These are phyloP conservation scores for Psittacus erithacus DNA, from an alignment of 2,113 vertebrate genomes.

Conservation along the genomic window DNA sequence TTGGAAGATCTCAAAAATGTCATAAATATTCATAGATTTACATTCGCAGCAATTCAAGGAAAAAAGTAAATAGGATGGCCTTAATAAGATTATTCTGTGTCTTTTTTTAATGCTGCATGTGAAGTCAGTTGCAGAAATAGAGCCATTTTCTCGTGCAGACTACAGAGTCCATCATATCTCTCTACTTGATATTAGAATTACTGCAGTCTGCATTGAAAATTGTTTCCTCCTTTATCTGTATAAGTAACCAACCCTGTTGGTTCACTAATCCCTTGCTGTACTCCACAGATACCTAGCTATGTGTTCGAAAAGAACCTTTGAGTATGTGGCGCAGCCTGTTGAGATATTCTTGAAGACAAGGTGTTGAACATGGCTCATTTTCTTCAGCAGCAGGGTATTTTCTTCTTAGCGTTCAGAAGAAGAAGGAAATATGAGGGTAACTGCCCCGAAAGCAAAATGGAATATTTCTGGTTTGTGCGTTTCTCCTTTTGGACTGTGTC, in stretches of 20 bases:
- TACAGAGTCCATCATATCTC: background rate
- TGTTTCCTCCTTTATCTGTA: background rate
- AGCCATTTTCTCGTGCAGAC: background rate
- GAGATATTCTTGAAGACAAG: background rate
- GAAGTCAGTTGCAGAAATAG: background rate
- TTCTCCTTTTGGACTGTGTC: background rate
- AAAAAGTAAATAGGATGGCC: background rate
- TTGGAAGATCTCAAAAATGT: slow-evolving; percentile 31
- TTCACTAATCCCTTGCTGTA: background rate
- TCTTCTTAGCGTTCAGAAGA: background rate
- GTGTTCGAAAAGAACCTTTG: background rate
- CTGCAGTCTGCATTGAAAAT: background rate
- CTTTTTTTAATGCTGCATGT: background rate
- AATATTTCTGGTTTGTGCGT: background rate
- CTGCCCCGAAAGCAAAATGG: background rate
- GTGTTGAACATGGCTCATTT: background rate
- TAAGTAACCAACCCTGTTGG: background rate
- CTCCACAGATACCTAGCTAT: background rate
- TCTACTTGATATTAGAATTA: background rate
- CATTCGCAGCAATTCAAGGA: background rate
- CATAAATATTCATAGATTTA: slow-evolving; percentile 37
- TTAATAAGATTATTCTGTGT: background rate
- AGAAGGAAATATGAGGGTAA: background rate
- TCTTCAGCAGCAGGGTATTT: background rate
- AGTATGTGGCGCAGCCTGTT: background rate